These are phyloP conservation scores for Drosophila tanythrix DNA, from an alignment of 2,888 invertebrate species.

Conservation along the genomic window DNA sequence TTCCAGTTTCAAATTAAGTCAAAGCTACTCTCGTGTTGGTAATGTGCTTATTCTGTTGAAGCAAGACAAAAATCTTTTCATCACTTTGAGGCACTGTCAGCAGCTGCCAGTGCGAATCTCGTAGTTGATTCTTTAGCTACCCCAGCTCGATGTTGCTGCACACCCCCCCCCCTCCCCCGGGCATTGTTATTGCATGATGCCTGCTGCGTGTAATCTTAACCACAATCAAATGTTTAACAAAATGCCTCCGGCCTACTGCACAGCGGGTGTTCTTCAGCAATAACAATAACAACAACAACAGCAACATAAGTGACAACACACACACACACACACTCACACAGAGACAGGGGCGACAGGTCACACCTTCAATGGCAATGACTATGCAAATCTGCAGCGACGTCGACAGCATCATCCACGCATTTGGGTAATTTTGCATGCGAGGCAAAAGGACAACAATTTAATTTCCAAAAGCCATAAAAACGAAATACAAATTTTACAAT, in stretches of 20 bases:
- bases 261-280: constrained; percentile 54
- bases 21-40: not conserved
- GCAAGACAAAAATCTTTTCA: not conserved
- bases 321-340: constrained; percentile 3
- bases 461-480: constrained; percentile 78
- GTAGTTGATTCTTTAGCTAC: constrained; percentile 5
- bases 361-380: constrained; percentile 66
- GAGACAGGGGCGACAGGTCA: constrained; percentile 57
- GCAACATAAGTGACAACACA: constrained; percentile 23
- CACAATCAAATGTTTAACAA: constrained; percentile 76
- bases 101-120: constrained; percentile 19
- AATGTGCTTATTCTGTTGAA: not conserved
- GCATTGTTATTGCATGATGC: constrained; percentile 28
- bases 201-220: constrained; percentile 63
- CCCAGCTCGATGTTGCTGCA: not conserved
- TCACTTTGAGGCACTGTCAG: constrained; percentile 14
- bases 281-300: constrained; percentile 46
- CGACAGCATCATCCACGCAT: constrained; percentile 41
- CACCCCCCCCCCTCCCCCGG: not conserved
- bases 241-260: constrained; percentile 62
- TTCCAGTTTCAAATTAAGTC: not conserved
- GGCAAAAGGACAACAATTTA: constrained; percentile 69
- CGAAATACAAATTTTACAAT: constrained; percentile 73
- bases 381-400: constrained; percentile 45
- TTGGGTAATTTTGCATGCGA: constrained; percentile 72